These are phyloP conservation scores for Netelia virgata DNA, from an alignment of 2,888 invertebrate species.

Conservation along the genomic window DNA sequence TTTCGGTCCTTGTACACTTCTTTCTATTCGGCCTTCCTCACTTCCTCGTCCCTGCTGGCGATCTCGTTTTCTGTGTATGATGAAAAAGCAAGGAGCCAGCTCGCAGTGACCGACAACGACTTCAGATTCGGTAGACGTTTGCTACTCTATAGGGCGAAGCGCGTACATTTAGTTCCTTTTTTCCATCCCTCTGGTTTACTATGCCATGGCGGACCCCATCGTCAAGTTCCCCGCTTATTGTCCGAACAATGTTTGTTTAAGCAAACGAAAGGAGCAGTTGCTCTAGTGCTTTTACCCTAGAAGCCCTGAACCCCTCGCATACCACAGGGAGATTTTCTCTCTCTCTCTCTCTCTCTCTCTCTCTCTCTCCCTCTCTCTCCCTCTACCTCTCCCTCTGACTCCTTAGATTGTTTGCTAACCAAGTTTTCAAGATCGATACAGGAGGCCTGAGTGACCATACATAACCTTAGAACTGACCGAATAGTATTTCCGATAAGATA, in stretches of 20 bases:
- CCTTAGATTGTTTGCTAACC: conserved; percentile 69
- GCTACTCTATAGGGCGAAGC: conserved; percentile 59
- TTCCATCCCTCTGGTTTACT: conserved; percentile 47
- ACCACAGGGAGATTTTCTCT: conserved; percentile 53
- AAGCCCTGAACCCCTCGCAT: conserved; percentile 36
- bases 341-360: conserved; percentile 53
- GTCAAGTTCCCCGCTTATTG: conserved; percentile 72
- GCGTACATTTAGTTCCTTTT: conserved; percentile 54
- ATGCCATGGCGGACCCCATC: conserved; percentile 37
- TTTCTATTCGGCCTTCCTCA: conserved; percentile 63
- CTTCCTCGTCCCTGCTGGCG: conserved; percentile 62
- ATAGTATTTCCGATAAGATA: background rate
- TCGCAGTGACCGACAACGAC: conserved; percentile 43
- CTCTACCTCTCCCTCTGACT: conserved; percentile 70
- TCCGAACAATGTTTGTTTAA: conserved; percentile 83
- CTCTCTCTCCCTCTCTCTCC: conserved; percentile 56
- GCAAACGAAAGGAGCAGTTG: conserved; percentile 80
- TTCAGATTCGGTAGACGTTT: conserved; percentile 31
- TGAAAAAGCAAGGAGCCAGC: conserved; percentile 41
- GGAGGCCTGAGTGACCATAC: conserved; percentile 18
- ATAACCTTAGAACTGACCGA: background rate
- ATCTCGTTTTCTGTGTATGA: conserved; percentile 60
- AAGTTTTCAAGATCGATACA: conserved; percentile 77
- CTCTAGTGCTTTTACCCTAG: conserved; percentile 31
- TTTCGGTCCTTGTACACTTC: conserved; percentile 55